Evolutionary conservation across 2,888 invertebrate species (phyloP), one percentile per base, ranked within the genome.

Genomic region (Aleiodes leptofemur): DNA sequence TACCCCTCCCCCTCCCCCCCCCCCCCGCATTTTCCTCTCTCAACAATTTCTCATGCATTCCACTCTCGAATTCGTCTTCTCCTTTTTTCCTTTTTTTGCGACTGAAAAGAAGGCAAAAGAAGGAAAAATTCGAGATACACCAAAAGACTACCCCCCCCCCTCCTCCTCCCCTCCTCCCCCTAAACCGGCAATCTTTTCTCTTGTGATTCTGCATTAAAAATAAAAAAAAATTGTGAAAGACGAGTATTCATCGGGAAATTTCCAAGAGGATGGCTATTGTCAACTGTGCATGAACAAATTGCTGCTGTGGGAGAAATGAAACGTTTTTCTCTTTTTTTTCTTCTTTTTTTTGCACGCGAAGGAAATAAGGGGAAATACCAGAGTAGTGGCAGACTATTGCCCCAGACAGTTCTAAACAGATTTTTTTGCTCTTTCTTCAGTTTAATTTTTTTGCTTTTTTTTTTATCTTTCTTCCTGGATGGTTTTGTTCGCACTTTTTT

Each of bases 131-230:
- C 79, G 79, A 80, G 79, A 82, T 82, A 82, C 79, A 82, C 83
- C 82, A 83, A 85, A 86, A 85, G 43, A 11, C 85, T 84, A 85
- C 85, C 83, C 85, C 83, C 82, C 23, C 23, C 23, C 85, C 83
- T 84, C 83, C 82, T 2, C 23, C 23, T 1, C 23, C 23, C 2
- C 23, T 23, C 23, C 23, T 23, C 23, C 23, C 23, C 23, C 23
- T 23, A 34, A 72, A 76, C 81, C 78, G 14, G 23, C 14, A 11
- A 56, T 9, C 56, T 56, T 29, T 29, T 73, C 79, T 69, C 78
- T 78, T 77, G 77, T 76, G 77, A 79, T 78, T 72, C 51, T 68
- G n/a, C 34, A 55, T 43, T 11, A 34, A 66, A 43, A 64, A 68
- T 23, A 23, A 23, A 23, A 23, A 23, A 73, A 77, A 79, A 74